These are phyloP conservation scores for Alethe diademata DNA, from an alignment of 2,113 vertebrate genomes.

Conservation along the genomic window DNA sequence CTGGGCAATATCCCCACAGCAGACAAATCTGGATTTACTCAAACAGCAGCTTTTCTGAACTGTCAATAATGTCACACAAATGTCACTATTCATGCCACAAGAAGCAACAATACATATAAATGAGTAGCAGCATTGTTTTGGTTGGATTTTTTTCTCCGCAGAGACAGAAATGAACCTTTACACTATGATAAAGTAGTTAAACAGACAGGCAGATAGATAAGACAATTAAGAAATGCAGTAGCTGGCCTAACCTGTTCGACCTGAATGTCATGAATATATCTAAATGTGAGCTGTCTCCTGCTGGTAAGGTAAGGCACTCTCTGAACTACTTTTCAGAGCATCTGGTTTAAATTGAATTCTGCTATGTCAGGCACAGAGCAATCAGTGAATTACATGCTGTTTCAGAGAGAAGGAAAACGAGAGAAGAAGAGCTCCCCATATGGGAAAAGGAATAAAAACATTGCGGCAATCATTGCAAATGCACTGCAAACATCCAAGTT, in stretches of 20 bases:
- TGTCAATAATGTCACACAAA: not conserved
- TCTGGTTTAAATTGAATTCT: not conserved
- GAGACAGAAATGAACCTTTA: not conserved
- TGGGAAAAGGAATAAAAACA: not conserved
- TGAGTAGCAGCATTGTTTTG: not conserved
- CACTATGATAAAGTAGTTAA: not conserved
- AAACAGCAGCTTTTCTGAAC: constrained; percentile 24
- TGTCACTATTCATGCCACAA: not conserved
- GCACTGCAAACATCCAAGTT: not conserved
- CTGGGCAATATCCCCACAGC: not conserved
- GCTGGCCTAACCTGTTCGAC: not conserved
- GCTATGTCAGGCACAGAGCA: not conserved
- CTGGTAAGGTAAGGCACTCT: not conserved
- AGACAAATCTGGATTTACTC: not conserved
- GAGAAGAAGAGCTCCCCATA: not conserved
- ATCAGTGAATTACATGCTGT: not conserved
- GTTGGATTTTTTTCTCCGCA: not conserved
- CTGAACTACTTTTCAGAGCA: constrained; percentile 5
- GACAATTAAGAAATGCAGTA: not conserved
- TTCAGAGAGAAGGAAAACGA: not conserved
- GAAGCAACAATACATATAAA: not conserved
- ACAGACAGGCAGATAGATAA: not conserved
- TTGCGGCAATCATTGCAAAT: too few species aligned
- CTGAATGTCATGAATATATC: not conserved
- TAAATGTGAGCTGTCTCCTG: not conserved